phyloP scores from a whole-genome alignment of 2,888 invertebrate genomes.

The Scaptomyza polygonia region DNA sequence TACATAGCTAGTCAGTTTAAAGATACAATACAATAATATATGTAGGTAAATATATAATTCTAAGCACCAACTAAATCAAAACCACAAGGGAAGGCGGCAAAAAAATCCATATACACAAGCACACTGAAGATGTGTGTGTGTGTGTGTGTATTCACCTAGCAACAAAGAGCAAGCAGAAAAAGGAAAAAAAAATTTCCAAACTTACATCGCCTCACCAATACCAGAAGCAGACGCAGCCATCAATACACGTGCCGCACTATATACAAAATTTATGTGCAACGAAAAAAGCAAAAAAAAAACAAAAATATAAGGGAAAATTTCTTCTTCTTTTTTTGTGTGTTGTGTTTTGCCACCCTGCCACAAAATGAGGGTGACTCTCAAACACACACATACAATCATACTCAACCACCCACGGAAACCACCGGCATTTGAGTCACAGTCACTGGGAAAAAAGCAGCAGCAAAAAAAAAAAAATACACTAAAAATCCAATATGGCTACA shows the following conservation, averaged over 20 bases:
- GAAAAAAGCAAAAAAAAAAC: slow-evolving; percentile 11
- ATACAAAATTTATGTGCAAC: slow-evolving; percentile 74
- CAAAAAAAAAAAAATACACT: slow-evolving; percentile 52
- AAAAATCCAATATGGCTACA: slow-evolving; percentile 81
- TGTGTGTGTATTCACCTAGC: slow-evolving; percentile 60
- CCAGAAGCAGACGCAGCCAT: slow-evolving; percentile 52
- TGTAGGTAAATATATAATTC: slow-evolving; percentile 36
- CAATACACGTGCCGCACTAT: slow-evolving; percentile 67
- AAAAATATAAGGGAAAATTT: slow-evolving; percentile 54
- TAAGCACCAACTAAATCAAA: slow-evolving; percentile 61
- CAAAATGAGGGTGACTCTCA: slow-evolving; percentile 53
- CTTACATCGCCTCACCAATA: slow-evolving; percentile 53
- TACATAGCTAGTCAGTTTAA: slow-evolving; percentile 21
- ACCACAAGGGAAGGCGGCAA: slow-evolving; percentile 60
- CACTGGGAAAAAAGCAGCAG: slow-evolving; percentile 18
- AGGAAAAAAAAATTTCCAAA: slow-evolving; percentile 2
- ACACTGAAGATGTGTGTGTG: slow-evolving; percentile 9
- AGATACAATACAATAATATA: too few species aligned
- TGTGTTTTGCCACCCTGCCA: slow-evolving; percentile 72
- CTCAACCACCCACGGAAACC: slow-evolving; percentile 64
- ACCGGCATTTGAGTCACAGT: slow-evolving; percentile 77
- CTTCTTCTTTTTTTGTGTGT: slow-evolving; percentile 1
- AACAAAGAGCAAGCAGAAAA: slow-evolving; percentile 47
- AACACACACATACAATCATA: slow-evolving; percentile 41
- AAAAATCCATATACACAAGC: slow-evolving; percentile 15